Evolutionary conservation across 2,888 invertebrate species (phyloP), one percentile per base, ranked within the genome.

Genomic region (Trypoxylon attenuatum): DNA sequence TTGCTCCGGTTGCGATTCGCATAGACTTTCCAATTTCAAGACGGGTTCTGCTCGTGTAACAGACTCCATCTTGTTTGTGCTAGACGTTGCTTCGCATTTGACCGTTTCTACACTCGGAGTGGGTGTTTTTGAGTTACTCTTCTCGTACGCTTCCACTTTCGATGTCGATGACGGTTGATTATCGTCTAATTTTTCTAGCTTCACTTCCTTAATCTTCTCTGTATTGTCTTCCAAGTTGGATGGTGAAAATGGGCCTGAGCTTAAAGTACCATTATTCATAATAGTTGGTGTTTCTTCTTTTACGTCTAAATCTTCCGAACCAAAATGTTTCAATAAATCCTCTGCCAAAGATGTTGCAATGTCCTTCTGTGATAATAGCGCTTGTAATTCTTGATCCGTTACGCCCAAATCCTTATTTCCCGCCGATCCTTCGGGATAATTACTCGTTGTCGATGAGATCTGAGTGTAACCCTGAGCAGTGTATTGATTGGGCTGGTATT

Each of bases 291-390:
- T 76, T 58, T 83, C 87, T 1, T 87, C 87, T 54, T 88, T 88
- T 0, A 88, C 87, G 47, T 90, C 90, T 0, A 92, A 89, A 68
- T 91, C 92, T 10, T 93, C 91, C 16, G 93, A 93, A 8, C 93
- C 92, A 81, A 96, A 94, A 79, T 96, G 94, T 86, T 96, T 94
- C 54, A 97, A 88, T 60, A 97, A 88, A 87, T 97, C 96, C 87
- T 97, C 97, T 41, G 96, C 95, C 68, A 96, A 89, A 33, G 94
- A 93, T 61, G 95, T 93, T 0, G 93, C 91, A 49, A 92, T 89
- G 81, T 93, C 94, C 76, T 93, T 93, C 73, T 93, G 92, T 0
- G 93, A 92, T n/a, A 94, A 87, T 38, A 94, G 87, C 64, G 92
- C 92, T 74, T 92, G 92, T 29, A 94, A 86, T 77, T 94, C 94